Evolutionary conservation across 2,888 invertebrate genomes (phyloP).

Genomic region (Troides aeacus): DNA sequence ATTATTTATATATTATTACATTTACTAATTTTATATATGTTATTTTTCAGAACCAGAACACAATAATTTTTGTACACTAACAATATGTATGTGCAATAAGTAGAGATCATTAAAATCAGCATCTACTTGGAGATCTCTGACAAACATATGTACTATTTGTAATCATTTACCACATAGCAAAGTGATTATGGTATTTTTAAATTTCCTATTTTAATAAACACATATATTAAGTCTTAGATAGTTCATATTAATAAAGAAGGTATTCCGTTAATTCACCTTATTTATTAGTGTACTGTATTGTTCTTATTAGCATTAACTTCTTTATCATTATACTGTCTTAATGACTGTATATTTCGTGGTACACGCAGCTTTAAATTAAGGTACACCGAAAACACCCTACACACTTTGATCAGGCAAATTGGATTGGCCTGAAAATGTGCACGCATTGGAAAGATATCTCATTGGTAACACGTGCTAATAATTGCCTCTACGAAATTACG

Average conservation of each 20-base stretch:
- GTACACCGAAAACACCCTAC: conserved; percentile 1
- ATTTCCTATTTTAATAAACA: no score
- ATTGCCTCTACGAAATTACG: conserved; percentile 45
- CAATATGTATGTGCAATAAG: no score
- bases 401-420: conserved; percentile 44
- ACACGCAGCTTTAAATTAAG: conserved; percentile 10
- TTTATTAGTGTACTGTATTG: no score
- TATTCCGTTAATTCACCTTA: background rate
- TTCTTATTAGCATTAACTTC: no score
- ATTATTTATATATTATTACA: no score
- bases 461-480: conserved; percentile 55
- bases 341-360: background rate
- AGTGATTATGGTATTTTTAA: background rate
- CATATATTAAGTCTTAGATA: no score
- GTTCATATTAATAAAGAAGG: no score
- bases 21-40: no score
- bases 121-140: background rate
- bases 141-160: background rate
- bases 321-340: no score
- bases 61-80: background rate
- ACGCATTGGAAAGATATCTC: conserved; percentile 55
- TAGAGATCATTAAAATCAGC: no score
- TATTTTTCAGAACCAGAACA: background rate
- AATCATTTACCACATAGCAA: background rate
- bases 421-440: conserved; percentile 47